Percentiles rank a stretch among this genome's conserved stretches.
These are phyloP conservation scores for Monoplex corrugatus DNA, from an alignment of 2,888 invertebrate genomes.

Conservation along the genomic window DNA sequence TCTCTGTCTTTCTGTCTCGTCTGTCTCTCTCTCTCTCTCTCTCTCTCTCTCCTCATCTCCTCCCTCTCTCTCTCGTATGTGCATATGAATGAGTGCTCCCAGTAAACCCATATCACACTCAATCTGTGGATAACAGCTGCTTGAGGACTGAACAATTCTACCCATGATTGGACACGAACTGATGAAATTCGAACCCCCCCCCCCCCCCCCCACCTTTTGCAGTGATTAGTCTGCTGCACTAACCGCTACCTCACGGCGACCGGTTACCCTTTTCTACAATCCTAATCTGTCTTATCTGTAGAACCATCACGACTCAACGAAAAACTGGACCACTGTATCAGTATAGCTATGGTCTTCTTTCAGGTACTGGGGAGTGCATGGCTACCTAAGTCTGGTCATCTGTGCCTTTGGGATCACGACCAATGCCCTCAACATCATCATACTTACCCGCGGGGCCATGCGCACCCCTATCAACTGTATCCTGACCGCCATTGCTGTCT, in stretches of 20 bases:
- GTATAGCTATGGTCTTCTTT: neutral
- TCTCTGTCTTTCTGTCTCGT: neutral
- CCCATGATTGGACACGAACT: too few relatives aligned
- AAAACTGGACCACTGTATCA: neutral
- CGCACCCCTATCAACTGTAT: constrained; percentile 93
- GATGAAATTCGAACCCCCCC: too few relatives aligned
- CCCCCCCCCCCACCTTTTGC: too few relatives aligned
- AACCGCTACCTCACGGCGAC: neutral
- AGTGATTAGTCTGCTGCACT: too few relatives aligned
- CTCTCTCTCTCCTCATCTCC: neutral
- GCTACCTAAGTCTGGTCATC: constrained; percentile 91
- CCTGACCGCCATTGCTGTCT: constrained; percentile 91
- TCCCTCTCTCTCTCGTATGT: neutral
- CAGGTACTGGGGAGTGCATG: constrained; percentile 85
- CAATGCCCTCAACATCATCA: constrained; percentile 93
- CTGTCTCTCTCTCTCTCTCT: neutral
- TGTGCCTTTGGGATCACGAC: constrained; percentile 94
- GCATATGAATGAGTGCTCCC: too few relatives aligned
- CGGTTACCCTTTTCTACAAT: too few relatives aligned
- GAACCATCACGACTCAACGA: neutral
- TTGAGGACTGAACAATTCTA: too few relatives aligned
- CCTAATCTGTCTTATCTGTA: too few relatives aligned
- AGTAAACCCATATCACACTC: too few relatives aligned
- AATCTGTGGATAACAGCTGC: too few relatives aligned
- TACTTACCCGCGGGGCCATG: constrained; percentile 92